These are phyloP conservation scores for Halocaridina rubra DNA, from an alignment of 2,888 invertebrate species.

Conservation along the genomic window DNA sequence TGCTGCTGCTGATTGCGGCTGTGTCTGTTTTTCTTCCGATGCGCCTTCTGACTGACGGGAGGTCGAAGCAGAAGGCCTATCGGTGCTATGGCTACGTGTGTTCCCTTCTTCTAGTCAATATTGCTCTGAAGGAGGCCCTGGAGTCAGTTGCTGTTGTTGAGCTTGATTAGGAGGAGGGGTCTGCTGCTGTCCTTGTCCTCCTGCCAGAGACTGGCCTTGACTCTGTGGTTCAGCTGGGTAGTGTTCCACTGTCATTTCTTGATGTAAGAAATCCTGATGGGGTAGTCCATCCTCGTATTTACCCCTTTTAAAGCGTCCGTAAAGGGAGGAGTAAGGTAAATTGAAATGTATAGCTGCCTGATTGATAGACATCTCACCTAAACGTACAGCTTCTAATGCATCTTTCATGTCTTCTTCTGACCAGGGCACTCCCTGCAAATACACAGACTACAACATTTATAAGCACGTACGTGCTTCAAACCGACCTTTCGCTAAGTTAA, in stretches of 20 bases:
- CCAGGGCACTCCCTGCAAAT: slow-evolving; percentile 76
- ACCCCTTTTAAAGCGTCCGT: slow-evolving; percentile 81
- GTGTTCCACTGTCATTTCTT: slow-evolving; percentile 63
- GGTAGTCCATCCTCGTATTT: slow-evolving; percentile 62
- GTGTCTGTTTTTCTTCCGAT: slow-evolving; percentile 37
- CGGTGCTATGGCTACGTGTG: slow-evolving; percentile 63
- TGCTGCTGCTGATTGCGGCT: slow-evolving; percentile 33
- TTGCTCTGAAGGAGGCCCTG: slow-evolving; percentile 56
- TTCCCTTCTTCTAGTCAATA: slow-evolving; percentile 64
- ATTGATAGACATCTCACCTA: slow-evolving; percentile 93
- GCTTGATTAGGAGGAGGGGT: slow-evolving; percentile 36
- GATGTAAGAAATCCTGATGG: slow-evolving; percentile 62
- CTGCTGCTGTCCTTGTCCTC: slow-evolving; percentile 24
- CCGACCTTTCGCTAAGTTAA: neutral
- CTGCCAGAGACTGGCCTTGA: slow-evolving; percentile 21
- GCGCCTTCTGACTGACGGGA: slow-evolving; percentile 35
- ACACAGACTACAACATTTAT: neutral
- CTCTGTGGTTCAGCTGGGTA: slow-evolving; percentile 53
- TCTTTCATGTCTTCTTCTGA: slow-evolving; percentile 93
- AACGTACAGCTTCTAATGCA: slow-evolving; percentile 87
- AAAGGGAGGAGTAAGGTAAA: slow-evolving; percentile 88
- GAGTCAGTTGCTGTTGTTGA: slow-evolving; percentile 55
- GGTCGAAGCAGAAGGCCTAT: too few relatives aligned
- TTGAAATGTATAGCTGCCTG: slow-evolving; percentile 93
- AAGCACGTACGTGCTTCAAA: neutral